Percentiles rank a stretch among this genome's conserved stretches.
phyloP scores from a whole-genome alignment of 2,888 invertebrate species.

The Macrostomum cliftonense region DNA sequence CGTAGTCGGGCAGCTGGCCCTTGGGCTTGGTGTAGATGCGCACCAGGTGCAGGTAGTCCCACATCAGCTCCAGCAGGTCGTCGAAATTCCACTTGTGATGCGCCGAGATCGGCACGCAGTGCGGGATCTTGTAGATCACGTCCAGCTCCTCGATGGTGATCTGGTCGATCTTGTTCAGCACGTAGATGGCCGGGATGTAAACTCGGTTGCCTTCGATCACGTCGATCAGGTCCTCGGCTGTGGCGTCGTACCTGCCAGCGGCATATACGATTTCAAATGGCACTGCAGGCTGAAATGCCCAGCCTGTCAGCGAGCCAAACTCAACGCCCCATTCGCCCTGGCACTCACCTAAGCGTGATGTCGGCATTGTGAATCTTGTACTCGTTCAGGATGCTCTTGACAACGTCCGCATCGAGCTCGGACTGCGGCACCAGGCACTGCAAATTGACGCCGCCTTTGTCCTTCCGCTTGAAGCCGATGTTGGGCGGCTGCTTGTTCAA shows the following conservation, averaged over 20 bases:
- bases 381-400: slow-evolving; percentile 82
- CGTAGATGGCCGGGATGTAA: slow-evolving; percentile 91
- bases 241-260: slow-evolving; percentile 47
- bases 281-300: too few species aligned
- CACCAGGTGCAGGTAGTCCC: slow-evolving; percentile 81
- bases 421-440: slow-evolving; percentile 64
- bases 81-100: slow-evolving; percentile 99
- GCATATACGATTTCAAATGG: slow-evolving; percentile 35
- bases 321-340: too few species aligned
- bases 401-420: slow-evolving; percentile 78
- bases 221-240: slow-evolving; percentile 90
- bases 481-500: slow-evolving; percentile 87
- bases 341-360: slow-evolving; percentile 55
- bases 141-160: slow-evolving; percentile 58
- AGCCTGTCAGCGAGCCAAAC: too few species aligned
- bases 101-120: slow-evolving; percentile 98
- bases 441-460: slow-evolving; percentile 93
- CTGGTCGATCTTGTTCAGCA: slow-evolving; percentile 85
- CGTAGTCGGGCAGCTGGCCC: slow-evolving; percentile 93
- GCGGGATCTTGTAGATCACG: slow-evolving; percentile 94
- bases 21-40: slow-evolving; percentile 97
- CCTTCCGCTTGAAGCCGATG: slow-evolving; percentile 82
- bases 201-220: slow-evolving; percentile 94
- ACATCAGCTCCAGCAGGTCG: slow-evolving; percentile 77
- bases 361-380: slow-evolving; percentile 98